phyloP scores from a whole-genome alignment of 1,140 invertebrate genomes.

The Muscidifurax raptorellus region DNA sequence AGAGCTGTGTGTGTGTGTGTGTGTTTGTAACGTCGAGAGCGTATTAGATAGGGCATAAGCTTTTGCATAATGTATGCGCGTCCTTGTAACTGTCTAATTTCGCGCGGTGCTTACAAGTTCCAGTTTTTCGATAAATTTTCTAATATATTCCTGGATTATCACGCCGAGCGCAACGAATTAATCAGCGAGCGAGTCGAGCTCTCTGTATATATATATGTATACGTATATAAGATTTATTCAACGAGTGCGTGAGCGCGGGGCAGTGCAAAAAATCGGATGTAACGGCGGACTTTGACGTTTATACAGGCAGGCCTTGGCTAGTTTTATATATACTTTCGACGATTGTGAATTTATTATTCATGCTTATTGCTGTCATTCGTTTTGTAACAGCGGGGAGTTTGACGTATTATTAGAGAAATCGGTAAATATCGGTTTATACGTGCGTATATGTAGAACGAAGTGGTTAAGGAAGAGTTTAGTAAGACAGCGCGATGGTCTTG shows the following conservation, averaged over 20 bases:
- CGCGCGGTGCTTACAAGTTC: slow-evolving; percentile 14
- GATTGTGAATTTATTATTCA: background rate
- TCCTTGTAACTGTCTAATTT: slow-evolving; percentile 53
- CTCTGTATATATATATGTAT: background rate
- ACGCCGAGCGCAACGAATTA: background rate
- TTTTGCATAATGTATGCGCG: slow-evolving; percentile 27
- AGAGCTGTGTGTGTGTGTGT: background rate
- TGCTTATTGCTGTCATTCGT: no score
- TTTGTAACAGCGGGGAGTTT: no score
- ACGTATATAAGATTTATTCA: background rate
- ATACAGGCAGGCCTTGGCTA: background rate
- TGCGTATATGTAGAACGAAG: background rate
- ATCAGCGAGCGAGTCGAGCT: background rate
- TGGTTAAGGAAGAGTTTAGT: background rate
- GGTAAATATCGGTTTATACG: no score
- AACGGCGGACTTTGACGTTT: background rate
- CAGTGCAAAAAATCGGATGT: background rate
- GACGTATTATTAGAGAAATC: no score
- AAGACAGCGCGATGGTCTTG: background rate
- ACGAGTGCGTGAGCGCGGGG: background rate
- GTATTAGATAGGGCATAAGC: slow-evolving; percentile 6
- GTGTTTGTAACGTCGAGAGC: background rate
- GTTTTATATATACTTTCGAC: background rate
- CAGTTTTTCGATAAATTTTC: background rate
- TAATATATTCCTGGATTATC: background rate